Evolutionary conservation across 2,888 invertebrate species (phyloP).

Genomic region (Mythimna ferrago): DNA sequence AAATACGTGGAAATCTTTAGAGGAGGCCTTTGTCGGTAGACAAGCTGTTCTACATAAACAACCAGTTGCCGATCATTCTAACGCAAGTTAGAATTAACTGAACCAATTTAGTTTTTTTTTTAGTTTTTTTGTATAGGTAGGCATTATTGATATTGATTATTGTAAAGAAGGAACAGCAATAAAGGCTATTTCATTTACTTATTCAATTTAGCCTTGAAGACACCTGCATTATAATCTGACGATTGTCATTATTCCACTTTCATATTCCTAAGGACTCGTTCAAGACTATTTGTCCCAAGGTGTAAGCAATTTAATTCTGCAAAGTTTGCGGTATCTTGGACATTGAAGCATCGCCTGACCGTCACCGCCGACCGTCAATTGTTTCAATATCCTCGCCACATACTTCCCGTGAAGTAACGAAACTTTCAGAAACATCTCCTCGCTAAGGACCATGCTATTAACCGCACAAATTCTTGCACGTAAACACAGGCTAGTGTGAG

Average conservation of each 20-base stretch:
- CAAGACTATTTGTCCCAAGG: constrained; percentile 14
- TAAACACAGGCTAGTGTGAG: constrained; percentile 24
- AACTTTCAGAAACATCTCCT: constrained; percentile 68
- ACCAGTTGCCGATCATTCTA: too few species aligned
- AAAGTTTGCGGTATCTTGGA: constrained; percentile 58
- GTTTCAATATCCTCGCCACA: constrained; percentile 75
- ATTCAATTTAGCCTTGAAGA: too few species aligned
- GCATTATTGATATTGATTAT: too few species aligned
- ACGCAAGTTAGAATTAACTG: too few species aligned
- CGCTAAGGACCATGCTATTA: constrained; percentile 49
- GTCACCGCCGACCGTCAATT: constrained; percentile 67
- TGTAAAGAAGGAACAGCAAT: too few species aligned
- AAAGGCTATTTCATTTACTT: too few species aligned
- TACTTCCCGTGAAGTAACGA: constrained; percentile 73
- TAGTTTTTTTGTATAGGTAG: too few species aligned
- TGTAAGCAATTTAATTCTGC: constrained; percentile 53
- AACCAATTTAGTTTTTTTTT: too few species aligned
- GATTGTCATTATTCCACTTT: constrained; percentile 2
- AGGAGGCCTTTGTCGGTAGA: too few species aligned
- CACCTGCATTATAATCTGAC: too few species aligned
- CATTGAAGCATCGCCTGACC: constrained; percentile 55
- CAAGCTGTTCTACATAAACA: too few species aligned
- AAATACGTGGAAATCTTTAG: too few species aligned
- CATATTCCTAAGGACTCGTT: neutral
- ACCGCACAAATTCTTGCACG: constrained; percentile 49